A percentile compares a stretch with the other conserved stretches of the same genome.
Evolutionary conservation across 2,113 vertebrate species (phyloP).

Genomic region (Malaclemys terrapin): DNA sequence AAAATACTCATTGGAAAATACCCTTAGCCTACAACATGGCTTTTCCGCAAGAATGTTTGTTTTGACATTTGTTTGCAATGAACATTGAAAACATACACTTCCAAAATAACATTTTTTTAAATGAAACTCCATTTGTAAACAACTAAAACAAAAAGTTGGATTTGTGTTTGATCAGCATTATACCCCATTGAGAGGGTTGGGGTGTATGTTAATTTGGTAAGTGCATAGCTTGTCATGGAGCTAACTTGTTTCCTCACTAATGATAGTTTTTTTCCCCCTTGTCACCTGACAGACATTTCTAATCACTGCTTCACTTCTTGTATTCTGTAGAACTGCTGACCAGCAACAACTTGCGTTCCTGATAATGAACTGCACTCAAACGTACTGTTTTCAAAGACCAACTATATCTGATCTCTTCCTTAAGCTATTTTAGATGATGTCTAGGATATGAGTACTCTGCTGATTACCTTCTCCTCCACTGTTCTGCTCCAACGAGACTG

Average conservation of each 20-base stretch:
- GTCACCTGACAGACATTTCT: not conserved
- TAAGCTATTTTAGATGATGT: not conserved
- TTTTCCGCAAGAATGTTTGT: too few species aligned
- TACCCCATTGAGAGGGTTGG: accelerated
- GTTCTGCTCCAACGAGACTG: not conserved
- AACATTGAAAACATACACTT: too few species aligned
- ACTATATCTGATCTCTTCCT: not conserved
- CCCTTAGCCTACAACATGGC: not conserved
- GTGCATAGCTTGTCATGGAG: not conserved
- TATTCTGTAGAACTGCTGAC: not conserved
- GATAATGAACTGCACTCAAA: not conserved
- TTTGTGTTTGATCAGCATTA: not conserved
- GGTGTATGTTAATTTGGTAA: not conserved
- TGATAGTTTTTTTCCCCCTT: not conserved
- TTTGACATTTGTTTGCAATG: too few species aligned
- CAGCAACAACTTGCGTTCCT: not conserved
- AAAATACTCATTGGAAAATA: not conserved
- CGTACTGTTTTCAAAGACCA: not conserved
- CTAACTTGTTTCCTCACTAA: not conserved
- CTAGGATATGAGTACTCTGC: not conserved
- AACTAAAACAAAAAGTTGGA: not conserved
- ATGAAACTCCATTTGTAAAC: not conserved
- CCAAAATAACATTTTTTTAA: too few species aligned
- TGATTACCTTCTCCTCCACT: not conserved
- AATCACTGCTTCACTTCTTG: not conserved